Evolutionary conservation across 2,113 vertebrate genomes (phyloP), one percentile per base, ranked within the genome.

Genomic region (Bos taurus): DNA sequence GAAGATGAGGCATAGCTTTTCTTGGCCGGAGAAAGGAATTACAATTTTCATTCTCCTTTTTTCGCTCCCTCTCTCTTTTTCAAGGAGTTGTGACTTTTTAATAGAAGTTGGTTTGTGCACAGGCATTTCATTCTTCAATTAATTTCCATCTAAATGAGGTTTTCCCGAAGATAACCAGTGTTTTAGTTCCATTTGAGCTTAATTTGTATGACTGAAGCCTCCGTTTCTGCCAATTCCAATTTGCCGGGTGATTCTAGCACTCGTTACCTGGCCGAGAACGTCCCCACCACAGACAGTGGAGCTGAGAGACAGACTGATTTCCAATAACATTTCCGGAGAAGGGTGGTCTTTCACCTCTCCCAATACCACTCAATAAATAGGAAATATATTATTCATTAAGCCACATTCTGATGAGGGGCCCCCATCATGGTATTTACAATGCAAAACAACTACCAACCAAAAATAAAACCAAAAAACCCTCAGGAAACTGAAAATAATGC

Each of bases 321-420:
- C 77, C 81, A 90, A 2, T 2, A 93, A 57, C 71, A 87, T 56
- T 77, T 74, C 17, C 6, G 40, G n/a, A 86, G 88, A 40, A 78
- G 60, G 21, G 21, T 9, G 8, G 71, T 71, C n/a, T 50, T 87
- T 56, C 43, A 96, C 96, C 91, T 94, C 98, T 97, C 94, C 97
- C 98, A 36, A 96, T 97, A 98, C 97, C 97, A 98, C 95, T 98
- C 97, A 98, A 99, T 99, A 99, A 99, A 99, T 99, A 99, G 98
- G 98, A 98, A 98, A 99, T 99, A 99, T 99, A 99, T 99, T 98
- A 99, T 99, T 98, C 99, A 98, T 98, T 98, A 98, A 97, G 98
- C 96, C 33, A 95, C 94, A 95, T 96, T 88, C 95, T 74, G 71
- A 98, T 92, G 97, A 97, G 95, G 90, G 28, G 5, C 15, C 43